phyloP scores from a whole-genome alignment of 2,113 vertebrate genomes.

The Pyrgilauda ruficollis region DNA sequence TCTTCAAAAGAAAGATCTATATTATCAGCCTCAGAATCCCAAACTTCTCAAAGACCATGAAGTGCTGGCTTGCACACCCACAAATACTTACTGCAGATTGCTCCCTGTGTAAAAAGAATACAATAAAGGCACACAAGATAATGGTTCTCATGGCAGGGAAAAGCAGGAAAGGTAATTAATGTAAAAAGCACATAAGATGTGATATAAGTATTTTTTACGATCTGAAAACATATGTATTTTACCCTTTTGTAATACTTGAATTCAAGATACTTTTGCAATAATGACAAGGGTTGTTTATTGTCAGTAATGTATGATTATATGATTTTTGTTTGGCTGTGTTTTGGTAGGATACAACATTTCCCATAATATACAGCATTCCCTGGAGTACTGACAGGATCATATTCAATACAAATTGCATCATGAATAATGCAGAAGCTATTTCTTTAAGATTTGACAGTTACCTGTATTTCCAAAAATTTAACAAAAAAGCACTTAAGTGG shows the following conservation, averaged over 20 bases:
- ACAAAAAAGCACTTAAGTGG: rapidly evolving
- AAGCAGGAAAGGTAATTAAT: background rate
- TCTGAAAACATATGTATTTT: background rate
- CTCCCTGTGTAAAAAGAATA: background rate
- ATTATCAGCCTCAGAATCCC: background rate
- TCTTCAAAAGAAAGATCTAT: background rate
- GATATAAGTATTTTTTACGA: background rate
- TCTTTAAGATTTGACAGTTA: background rate
- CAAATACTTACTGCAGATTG: background rate
- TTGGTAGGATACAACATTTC: background rate
- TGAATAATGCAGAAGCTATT: background rate
- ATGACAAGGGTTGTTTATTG: background rate
- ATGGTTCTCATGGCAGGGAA: background rate
- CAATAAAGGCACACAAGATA: background rate
- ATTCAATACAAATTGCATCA: background rate
- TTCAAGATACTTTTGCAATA: background rate
- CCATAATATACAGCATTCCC: background rate
- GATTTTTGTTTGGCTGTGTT: background rate
- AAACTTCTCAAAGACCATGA: background rate
- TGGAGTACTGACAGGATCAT: rapidly evolving
- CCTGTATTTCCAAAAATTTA: background rate
- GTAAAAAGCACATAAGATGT: background rate
- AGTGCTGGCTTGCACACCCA: background rate
- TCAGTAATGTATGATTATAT: background rate
- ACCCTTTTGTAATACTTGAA: background rate